Conservation (phyloP, 2,113 vertebrate genomes). For the Oreochromis tanganicae region DNA sequence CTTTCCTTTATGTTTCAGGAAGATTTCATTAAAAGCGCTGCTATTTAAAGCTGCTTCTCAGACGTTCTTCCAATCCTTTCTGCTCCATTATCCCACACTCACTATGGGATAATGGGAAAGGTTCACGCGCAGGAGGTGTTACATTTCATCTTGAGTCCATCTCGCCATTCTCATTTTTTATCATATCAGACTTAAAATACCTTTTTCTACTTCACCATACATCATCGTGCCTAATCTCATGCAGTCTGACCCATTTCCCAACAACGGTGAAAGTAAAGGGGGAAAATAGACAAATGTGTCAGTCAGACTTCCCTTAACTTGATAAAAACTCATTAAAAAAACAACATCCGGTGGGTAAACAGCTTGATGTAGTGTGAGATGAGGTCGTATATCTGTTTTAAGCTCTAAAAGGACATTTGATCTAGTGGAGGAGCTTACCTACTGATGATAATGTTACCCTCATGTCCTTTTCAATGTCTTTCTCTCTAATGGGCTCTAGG, state of each 20-base stretch:
- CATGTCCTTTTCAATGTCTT: background rate
- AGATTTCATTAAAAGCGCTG: background rate
- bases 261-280: background rate
- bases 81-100: slow-evolving; percentile 42
- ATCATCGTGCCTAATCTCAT: slow-evolving; percentile 40
- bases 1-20: background rate
- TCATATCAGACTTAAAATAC: slow-evolving; percentile 36
- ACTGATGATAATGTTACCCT: background rate
- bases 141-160: slow-evolving; percentile 31
- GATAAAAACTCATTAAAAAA: slow-evolving; percentile 2
- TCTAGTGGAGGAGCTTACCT: background rate
- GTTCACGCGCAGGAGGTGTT: slow-evolving; percentile 3
- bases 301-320: background rate
- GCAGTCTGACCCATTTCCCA: slow-evolving; percentile 38
- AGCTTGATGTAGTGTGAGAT: background rate
- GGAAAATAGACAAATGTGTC: background rate
- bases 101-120: slow-evolving; percentile 22
- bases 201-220: background rate
- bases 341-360: background rate
- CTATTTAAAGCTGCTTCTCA: background rate
- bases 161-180: slow-evolving; percentile 41
- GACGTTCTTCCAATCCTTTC: background rate
- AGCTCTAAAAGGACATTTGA: background rate
- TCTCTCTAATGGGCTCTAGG: slow-evolving; percentile 8
- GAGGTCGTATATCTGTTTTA: background rate